A percentile compares a stretch with the other conserved stretches of the same genome.
Conservation (phyloP, 2,888 invertebrate species). For the Phyllotreta striolata region DNA sequence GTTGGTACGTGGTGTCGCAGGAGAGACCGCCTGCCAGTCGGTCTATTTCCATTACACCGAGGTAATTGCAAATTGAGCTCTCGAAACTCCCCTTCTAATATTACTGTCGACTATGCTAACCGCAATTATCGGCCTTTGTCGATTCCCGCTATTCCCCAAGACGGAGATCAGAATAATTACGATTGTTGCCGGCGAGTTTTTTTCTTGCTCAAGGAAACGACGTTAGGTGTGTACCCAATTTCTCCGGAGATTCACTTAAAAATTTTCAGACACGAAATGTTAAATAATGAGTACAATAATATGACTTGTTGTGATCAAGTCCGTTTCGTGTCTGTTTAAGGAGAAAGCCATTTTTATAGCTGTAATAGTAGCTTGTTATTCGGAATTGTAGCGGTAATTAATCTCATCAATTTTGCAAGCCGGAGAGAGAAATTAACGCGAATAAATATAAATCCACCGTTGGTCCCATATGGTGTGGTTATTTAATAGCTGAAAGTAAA, state of each 20-base stretch:
- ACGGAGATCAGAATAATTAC: slow-evolving; percentile 13
- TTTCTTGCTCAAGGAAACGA: too few relatives aligned
- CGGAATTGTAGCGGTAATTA: neutral
- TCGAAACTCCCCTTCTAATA: slow-evolving; percentile 8
- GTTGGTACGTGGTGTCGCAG: too few relatives aligned
- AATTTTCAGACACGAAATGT: too few relatives aligned
- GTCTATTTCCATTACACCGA: slow-evolving; percentile 5
- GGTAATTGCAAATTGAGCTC: slow-evolving; percentile 11
- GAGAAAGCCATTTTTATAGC: too few relatives aligned
- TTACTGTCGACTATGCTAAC: neutral
- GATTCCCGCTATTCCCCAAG: slow-evolving; percentile 7
- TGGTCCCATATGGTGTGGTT: slow-evolving; percentile 24
- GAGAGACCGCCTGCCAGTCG: neutral
- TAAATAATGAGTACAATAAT: too few relatives aligned
- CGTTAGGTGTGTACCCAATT: too few relatives aligned
- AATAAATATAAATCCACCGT: slow-evolving; percentile 14
- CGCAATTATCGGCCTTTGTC: slow-evolving; percentile 17
- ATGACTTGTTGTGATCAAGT: too few relatives aligned
- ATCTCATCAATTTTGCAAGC: slow-evolving; percentile 9
- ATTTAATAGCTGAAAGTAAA: slow-evolving; percentile 34
- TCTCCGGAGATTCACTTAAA: too few relatives aligned
- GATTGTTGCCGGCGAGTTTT: neutral
- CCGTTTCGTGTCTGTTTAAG: too few relatives aligned
- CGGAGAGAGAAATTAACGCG: slow-evolving; percentile 10
- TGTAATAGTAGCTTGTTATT: too few relatives aligned